These are phyloP conservation scores for Amphiura filiformis DNA, from an alignment of 35 echinoderm and acorn worm genomes.

Conservation along the genomic window DNA sequence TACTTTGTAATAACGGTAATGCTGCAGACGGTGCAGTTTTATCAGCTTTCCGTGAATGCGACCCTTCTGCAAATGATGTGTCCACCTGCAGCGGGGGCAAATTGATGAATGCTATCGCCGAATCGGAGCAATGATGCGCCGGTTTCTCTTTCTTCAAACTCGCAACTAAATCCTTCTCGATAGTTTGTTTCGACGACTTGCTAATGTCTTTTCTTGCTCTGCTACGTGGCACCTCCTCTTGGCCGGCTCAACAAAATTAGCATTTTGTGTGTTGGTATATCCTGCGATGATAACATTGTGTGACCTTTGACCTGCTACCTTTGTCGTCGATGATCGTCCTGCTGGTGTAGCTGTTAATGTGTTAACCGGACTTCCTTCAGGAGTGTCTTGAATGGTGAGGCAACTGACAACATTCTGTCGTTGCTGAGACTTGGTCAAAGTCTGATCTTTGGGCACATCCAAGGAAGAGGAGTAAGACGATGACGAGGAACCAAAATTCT, in stretches of 20 bases:
- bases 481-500: constrained; percentile 52
- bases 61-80: not conserved
- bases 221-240: not conserved
- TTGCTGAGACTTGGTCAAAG: constrained; percentile 59
- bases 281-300: not conserved
- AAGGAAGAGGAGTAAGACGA: constrained; percentile 53
- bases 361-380: constrained; percentile 32
- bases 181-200: not conserved
- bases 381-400: constrained; percentile 89
- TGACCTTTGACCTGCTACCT: not conserved
- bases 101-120: constrained; percentile 86
- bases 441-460: constrained; percentile 38
- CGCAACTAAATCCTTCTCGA: constrained; percentile 19
- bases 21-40: not conserved
- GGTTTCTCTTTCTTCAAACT: constrained; percentile 84
- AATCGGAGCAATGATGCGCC: constrained; percentile 60
- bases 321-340: not conserved
- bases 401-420: constrained; percentile 87
- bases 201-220: constrained; percentile 2
- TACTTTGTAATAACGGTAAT: constrained; percentile 12
- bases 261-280: not conserved
- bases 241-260: constrained; percentile 2
- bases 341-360: not conserved
- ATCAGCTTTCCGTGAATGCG: not conserved
- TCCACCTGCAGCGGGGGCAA: constrained; percentile 79